Base-by-base conservation (phyloP, 2,113 vertebrate genomes). In the Eonycteris spelaea region DNA sequence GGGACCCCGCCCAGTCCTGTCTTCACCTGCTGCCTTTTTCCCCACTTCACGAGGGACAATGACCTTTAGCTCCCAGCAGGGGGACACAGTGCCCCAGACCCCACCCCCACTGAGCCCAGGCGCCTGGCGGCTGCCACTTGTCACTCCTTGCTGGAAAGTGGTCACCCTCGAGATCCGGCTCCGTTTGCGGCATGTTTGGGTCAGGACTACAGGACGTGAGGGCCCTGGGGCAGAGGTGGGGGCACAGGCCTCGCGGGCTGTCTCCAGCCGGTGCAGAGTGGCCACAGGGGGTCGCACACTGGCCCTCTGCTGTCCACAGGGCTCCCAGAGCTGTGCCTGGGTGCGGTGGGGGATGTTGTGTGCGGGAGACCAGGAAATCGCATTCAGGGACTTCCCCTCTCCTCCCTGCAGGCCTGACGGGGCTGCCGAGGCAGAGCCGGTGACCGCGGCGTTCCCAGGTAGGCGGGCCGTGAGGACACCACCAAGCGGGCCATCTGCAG, bases 281-380 rank as follows among this genome's bases (percentile, higher is more conserved):
- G 28, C n/a, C 14, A 2, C 13, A 3, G 22, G n/a, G 5, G 35
- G 30, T 5, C 15, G 5, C 3, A 1, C 63, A 0, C 12, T 0
- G 61, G 35, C 26, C 7, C 24, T 15, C 77, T 5, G 61, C 35
- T 2, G 0, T 22, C 40, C 48, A 13, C 45, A 3, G 40, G 30
- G 65, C 63, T 7, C 18, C 65, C 30, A 0, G n/a, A 18, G 7
- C 55, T 22, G 16, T 7, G n/a, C 26, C 51, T 43, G 3, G 26
- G 35, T 2, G 2, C 24, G 40, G 24, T 5, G 48, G 33, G 0
- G 18, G 7, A 6, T 12, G 6, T 51, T 1, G 4, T 7, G 21
- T 30, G 1, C 2, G 9, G 51, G 65, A 30, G 24, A 5, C 16
- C 26, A 1, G 0, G 59, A 5, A 16, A 13, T 15, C 12, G 26